Evolutionary conservation across 2,113 vertebrate genomes (phyloP), one percentile per base, ranked within the genome.

Genomic region (Edolisoma coerulescens): DNA sequence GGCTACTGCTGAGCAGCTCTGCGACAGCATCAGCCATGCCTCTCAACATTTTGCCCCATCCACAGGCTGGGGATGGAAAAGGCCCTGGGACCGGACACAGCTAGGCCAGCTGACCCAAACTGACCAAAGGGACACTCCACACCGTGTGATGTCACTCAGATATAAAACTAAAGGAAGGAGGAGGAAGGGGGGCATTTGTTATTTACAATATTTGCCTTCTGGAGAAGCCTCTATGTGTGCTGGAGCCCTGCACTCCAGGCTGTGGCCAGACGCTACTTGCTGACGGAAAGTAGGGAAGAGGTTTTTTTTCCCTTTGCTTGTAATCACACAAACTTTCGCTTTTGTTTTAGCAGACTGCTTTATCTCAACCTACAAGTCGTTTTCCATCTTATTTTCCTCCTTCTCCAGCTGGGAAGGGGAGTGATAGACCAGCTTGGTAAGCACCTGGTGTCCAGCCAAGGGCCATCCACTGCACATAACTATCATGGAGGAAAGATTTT

Each of bases 261-360:
- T 15, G 23, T 15, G 23, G 23, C 15, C 21, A 44, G 44, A 68
- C 9, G 18, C 35, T 11, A 20, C 21, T 50, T 0, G 0, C 21
- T 67, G 20, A 42, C 10, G 21, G 26, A 37, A 68, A 50, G 26
- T 5, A 50, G 18, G 26, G 32, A 76, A 27, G 28, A 11, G 9
- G 16, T 57, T 33, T 37, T 22, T 64, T 13, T 15, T 3, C 20
- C 3, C 5, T 59, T 59, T 27, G 6, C 17, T 59, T 42, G 21
- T 59, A 52, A 67, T 59, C 3, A 2, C 6, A 35, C 11, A 27
- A 21, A 30, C 21, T 57, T 67, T 32, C 10, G 26, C 6, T 68
- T 68, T 32, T 32, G 6, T 32, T 42, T 59, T 37, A 52, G 13
- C 5, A 59, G 67, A 37, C 21, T 59, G 22, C 44, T 9, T 59